Evolutionary conservation across 2,888 invertebrate species (phyloP).

Genomic region (Aplocera efformata): DNA sequence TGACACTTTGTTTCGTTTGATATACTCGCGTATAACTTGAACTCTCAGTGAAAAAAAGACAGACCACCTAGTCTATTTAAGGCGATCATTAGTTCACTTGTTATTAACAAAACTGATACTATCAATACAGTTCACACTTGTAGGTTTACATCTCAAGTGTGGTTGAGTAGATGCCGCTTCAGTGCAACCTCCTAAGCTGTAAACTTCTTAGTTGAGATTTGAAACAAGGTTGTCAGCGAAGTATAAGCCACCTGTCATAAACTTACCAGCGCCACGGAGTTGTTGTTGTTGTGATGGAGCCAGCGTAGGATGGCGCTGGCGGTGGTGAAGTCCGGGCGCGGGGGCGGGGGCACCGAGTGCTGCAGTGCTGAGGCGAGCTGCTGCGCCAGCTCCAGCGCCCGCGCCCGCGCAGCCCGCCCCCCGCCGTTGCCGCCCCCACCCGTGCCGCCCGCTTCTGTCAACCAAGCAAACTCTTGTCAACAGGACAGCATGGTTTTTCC

Average conservation of each 20-base stretch:
- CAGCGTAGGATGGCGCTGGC: constrained; percentile 84
- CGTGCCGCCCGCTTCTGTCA: constrained; percentile 59
- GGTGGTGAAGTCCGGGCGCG: constrained; percentile 83
- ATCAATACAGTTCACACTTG: too few species aligned
- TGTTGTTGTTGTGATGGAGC: constrained; percentile 81
- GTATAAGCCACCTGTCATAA: neutral
- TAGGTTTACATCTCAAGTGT: too few species aligned
- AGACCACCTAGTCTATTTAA: too few species aligned
- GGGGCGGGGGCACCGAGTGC: constrained; percentile 82
- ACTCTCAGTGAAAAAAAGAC: too few species aligned
- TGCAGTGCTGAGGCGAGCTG: constrained; percentile 83
- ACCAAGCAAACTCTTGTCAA: constrained; percentile 3
- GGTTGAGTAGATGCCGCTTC: too few species aligned
- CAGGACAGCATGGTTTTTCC: too few species aligned
- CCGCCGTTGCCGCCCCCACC: constrained; percentile 46
- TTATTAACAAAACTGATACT: too few species aligned
- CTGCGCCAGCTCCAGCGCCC: constrained; percentile 83
- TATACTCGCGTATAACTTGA: too few species aligned
- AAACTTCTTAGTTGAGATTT: too few species aligned
- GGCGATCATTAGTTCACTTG: too few species aligned
- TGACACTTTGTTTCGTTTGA: too few species aligned
- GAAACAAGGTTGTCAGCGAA: neutral
- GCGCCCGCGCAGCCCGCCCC: constrained; percentile 71
- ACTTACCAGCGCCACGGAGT: constrained; percentile 68
- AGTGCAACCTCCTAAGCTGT: too few species aligned